phyloP scores from a whole-genome alignment of 1,140 invertebrate species.

The Mercenaria mercenaria region DNA sequence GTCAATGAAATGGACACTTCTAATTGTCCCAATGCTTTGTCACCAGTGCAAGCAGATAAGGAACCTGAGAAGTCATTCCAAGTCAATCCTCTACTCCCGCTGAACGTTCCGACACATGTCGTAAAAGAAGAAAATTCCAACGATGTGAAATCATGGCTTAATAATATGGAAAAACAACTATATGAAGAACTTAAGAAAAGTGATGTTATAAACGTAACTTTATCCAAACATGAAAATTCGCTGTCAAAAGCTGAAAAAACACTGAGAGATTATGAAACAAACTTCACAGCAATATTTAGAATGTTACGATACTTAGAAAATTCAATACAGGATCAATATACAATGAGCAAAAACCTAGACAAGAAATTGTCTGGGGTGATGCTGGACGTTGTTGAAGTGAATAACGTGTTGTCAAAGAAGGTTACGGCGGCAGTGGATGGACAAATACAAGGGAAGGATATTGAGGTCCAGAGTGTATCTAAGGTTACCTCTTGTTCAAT shows the following conservation, averaged over 20 bases:
- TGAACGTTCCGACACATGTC: not conserved
- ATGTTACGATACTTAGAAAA: constrained; percentile 79
- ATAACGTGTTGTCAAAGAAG: constrained; percentile 79
- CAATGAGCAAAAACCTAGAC: constrained; percentile 78
- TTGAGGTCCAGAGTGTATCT: constrained; percentile 78
- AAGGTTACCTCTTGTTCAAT: constrained; percentile 71
- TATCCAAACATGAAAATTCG: constrained; percentile 75
- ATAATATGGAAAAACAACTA: constrained; percentile 77
- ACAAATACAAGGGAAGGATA: constrained; percentile 66
- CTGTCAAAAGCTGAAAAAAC: constrained; percentile 71
- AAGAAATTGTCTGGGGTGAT: constrained; percentile 82
- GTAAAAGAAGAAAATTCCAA: not conserved
- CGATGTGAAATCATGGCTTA: constrained; percentile 66
- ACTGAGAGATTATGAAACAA: constrained; percentile 73
- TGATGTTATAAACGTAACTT: constrained; percentile 77
- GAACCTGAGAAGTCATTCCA: constrained; percentile 13
- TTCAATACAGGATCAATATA: constrained; percentile 73
- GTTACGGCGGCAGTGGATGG: constrained; percentile 51
- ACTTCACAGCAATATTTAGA: constrained; percentile 78
- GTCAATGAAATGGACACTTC: constrained; percentile 80
- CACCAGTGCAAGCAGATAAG: constrained; percentile 10
- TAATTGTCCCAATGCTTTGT: constrained; percentile 74
- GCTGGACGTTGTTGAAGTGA: constrained; percentile 82
- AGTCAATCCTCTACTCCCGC: constrained; percentile 10
- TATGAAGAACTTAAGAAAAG: constrained; percentile 79